A percentile compares a stretch with the other conserved stretches of the same genome.
Conservation (phyloP, 2,888 invertebrate species). For the Cremastinae sp. region DNA sequence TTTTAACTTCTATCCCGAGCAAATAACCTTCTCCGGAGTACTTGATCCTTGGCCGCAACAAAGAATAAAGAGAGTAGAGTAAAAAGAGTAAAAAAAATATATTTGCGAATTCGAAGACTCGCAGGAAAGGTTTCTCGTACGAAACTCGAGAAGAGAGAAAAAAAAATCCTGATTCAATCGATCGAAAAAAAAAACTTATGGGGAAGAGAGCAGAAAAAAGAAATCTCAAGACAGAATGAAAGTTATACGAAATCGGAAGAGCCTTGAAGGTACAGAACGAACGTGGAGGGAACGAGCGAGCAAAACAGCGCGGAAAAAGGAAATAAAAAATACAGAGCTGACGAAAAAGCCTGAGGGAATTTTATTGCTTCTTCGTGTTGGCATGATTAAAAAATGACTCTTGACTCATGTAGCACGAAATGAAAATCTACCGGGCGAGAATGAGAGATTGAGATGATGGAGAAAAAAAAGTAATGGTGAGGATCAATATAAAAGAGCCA, state of each 20-base stretch:
- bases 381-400: constrained; percentile 4
- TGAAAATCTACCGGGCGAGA: constrained; percentile 1
- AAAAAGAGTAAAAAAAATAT: constrained; percentile 11
- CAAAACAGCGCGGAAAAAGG: too few relatives aligned
- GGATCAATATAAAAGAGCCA: constrained; percentile 29
- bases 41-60: too few relatives aligned
- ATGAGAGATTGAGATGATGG: too few relatives aligned
- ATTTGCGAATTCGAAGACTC: not conserved
- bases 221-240: too few relatives aligned
- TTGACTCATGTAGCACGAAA: not conserved
- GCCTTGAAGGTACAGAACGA: too few relatives aligned
- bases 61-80: too few relatives aligned
- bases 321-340: not conserved
- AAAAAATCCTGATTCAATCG: constrained; percentile 9
- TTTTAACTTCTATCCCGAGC: not conserved
- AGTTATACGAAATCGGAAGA: constrained; percentile 6
- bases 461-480: constrained; percentile 10
- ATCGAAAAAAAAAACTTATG: not conserved
- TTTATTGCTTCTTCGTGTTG: not conserved
- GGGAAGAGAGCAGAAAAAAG: too few relatives aligned
- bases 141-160: constrained; percentile 14
- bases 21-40: constrained; percentile 23
- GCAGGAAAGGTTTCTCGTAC: constrained; percentile 25
- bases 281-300: too few relatives aligned
- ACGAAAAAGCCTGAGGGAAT: not conserved